Evolutionary conservation across 1,140 invertebrate genomes (phyloP).

Genomic region (Calycopis cecrops): DNA sequence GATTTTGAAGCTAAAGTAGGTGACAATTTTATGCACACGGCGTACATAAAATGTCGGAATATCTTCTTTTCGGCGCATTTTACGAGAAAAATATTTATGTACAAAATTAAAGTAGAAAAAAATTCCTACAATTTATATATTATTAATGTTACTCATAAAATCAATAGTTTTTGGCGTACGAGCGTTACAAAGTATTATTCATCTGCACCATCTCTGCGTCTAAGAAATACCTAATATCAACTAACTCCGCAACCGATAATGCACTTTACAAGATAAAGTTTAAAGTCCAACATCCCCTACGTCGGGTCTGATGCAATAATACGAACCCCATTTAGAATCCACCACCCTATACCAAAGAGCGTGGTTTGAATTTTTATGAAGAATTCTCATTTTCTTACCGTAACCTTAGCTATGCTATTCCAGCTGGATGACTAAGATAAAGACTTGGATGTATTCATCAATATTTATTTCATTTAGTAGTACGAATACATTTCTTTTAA

Average conservation of each 20-base stretch:
- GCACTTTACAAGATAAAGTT: background rate
- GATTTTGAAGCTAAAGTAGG: constrained; percentile 49
- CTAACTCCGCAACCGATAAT: background rate
- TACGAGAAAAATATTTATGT: too few relatives aligned
- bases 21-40: constrained; percentile 71
- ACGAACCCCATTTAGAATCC: constrained; percentile 24
- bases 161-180: too few relatives aligned
- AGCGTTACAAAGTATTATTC: too few relatives aligned
- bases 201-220: constrained; percentile 4
- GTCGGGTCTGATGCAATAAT: constrained; percentile 24
- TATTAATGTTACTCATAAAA: too few relatives aligned
- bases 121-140: too few relatives aligned
- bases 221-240: constrained; percentile 8
- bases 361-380: constrained; percentile 54
- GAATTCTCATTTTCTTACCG: constrained; percentile 60
- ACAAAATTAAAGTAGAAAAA: too few relatives aligned
- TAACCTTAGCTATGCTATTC: too few relatives aligned
- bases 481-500: too few relatives aligned
- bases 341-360: constrained; percentile 28
- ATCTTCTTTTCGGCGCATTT: too few relatives aligned
- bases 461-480: too few relatives aligned
- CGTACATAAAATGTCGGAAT: constrained; percentile 74
- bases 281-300: constrained; percentile 19
- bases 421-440: too few relatives aligned
- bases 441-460: too few relatives aligned